A percentile compares a stretch with the other conserved stretches of the same genome.
These are phyloP conservation scores for Stenurella melanura DNA, from an alignment of 2,888 invertebrate species.

Conservation along the genomic window DNA sequence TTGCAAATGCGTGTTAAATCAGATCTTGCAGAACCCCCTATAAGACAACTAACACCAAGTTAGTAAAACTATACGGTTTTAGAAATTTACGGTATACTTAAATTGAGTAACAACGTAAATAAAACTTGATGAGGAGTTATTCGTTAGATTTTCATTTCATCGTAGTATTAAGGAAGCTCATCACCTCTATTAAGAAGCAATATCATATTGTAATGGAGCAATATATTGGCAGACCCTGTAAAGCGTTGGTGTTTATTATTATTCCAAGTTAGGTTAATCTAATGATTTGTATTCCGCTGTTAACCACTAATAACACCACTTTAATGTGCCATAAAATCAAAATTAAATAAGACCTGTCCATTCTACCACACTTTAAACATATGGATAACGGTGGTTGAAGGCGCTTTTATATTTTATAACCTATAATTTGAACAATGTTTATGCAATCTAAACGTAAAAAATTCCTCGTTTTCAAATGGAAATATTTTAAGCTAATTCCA, in stretches of 20 bases:
- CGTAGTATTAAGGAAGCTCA: too few relatives aligned
- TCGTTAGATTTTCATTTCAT: background rate
- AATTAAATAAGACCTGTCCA: slow-evolving; percentile 38
- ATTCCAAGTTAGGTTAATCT: background rate
- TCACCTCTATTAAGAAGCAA: background rate
- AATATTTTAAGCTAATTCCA: background rate
- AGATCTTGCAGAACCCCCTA: too few relatives aligned
- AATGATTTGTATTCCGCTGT: background rate
- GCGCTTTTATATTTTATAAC: slow-evolving; percentile 16
- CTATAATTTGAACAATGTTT: slow-evolving; percentile 14
- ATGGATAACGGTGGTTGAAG: slow-evolving; percentile 27
- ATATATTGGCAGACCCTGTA: background rate
- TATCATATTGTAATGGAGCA: background rate
- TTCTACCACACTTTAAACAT: slow-evolving; percentile 21
- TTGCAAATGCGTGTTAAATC: too few relatives aligned
- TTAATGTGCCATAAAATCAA: slow-evolving; percentile 48
- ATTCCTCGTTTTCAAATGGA: background rate
- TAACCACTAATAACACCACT: slow-evolving; percentile 37
- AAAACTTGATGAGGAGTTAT: background rate
- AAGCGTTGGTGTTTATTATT: background rate
- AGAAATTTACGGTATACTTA: background rate
- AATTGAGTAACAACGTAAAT: background rate
- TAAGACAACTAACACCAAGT: too few relatives aligned
- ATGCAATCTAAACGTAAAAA: background rate
- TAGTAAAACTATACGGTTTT: background rate